These are phyloP conservation scores for Holothuria leucospilota DNA, from an alignment of 53 echinoderm and acorn worm genomes.

Conservation along the genomic window DNA sequence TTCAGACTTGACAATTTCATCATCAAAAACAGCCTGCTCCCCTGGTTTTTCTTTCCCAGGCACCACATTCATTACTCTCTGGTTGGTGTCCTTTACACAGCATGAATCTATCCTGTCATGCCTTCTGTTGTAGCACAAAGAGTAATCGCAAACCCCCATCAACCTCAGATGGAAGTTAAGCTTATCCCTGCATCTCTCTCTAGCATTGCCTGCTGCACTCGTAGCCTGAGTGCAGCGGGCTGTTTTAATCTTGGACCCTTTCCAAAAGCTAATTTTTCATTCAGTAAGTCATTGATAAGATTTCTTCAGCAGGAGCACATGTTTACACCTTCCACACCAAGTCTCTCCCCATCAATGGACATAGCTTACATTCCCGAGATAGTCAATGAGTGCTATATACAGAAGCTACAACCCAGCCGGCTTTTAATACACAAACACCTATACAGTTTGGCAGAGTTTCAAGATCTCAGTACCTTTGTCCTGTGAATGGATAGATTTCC, in stretches of 20 bases:
- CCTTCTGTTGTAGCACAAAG: too few species aligned
- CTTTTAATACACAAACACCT: not conserved
- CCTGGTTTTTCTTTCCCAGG: too few species aligned
- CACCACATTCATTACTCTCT: too few species aligned
- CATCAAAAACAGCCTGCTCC: too few species aligned
- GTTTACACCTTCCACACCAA: not conserved
- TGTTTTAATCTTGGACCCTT: slow-evolving; percentile 2
- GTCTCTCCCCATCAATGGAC: slow-evolving; percentile 13
- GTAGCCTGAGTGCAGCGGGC: too few species aligned
- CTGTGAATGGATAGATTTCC: slow-evolving; percentile 20
- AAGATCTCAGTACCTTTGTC: slow-evolving; percentile 25
- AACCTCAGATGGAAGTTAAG: too few species aligned
- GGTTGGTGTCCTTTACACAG: too few species aligned
- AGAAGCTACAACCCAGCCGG: not conserved
- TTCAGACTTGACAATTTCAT: too few species aligned
- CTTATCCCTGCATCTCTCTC: too few species aligned
- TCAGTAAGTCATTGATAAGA: slow-evolving; percentile 36
- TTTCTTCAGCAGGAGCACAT: not conserved
- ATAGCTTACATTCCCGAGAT: slow-evolving; percentile 25
- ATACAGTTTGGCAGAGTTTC: slow-evolving; percentile 21
- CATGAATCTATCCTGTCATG: too few species aligned
- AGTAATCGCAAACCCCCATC: too few species aligned
- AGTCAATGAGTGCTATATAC: slow-evolving; percentile 4
- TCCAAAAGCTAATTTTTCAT: slow-evolving; percentile 38
- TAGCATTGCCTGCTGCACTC: too few species aligned